Base-by-base conservation (phyloP, 2,888 invertebrate species). In the Pyrrhosoma nymphula region DNA sequence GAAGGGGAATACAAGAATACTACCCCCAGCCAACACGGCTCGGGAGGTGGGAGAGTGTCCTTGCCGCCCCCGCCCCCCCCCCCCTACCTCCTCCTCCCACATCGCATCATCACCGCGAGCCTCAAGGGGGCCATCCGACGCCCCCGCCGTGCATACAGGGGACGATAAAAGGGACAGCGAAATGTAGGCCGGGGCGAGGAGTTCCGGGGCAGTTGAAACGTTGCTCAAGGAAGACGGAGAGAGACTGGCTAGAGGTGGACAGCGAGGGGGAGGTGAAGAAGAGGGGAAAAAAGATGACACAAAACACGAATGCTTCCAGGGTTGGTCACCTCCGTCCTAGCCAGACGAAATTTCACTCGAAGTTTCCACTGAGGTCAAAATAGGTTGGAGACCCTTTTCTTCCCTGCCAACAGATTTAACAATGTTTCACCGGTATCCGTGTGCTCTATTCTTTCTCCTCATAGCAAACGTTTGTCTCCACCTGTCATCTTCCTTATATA, bases 151-250 rank as follows among this genome's bases (percentile, higher is more conserved):
- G 47, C 39, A 60, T 20, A 60, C 47, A 47, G 47, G 47, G 39
- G 63, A 63, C 91, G 91, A 91, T 91, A 91, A 91, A 91, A 91
- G 91, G 63, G 56, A 91, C 91, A 90, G 56, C 90, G 47, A 35
- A 90, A 56, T 56, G 90, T 69, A n/a, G 26, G n/a, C 23, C 60
- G 56, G 30, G 30, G 30, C 23, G 56, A 90, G 23, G 69, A 26
- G 26, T 26, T 4, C n/a, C 10, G 69, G 69, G 26, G 69, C 23
- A 69, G 69, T 26, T n/a, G 69, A 69, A n/a, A 69, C 26, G n/a
- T 4, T n/a, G n/a, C 26, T 23, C 47, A 8, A 69, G 26, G 69
- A 69, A 69, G 26, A 69, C 47, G 47, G 47, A 8, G 47, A 47
- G 47, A 47, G 47, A 8, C 47, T 47, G 47, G 47, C 47, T 2